Base-by-base conservation (phyloP, 2,888 invertebrate species). In the Hirtodrosophila trivittata region DNA sequence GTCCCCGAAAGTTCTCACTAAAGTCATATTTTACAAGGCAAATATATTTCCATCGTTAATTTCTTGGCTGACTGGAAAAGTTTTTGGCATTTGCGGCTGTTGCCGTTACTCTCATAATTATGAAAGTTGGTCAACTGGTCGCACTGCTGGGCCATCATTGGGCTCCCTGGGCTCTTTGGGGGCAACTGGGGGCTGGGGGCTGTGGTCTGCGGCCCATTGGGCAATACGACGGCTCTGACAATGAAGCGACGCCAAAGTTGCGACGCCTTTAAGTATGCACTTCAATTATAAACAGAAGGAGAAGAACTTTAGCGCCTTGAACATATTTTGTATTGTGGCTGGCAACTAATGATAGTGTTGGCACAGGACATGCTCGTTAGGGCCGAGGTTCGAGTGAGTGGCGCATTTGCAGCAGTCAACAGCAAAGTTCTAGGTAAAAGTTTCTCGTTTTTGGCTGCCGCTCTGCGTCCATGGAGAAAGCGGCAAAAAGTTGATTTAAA, bases 61-160 rank as follows among this genome's bases (percentile, higher is more conserved):
- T 80, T 67, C 55, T 73, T 63, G 70, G 57, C 68, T 77, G 63
- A 69, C 72, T 84, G 43, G 51, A 47, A 70, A 71, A 71, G 68
- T 71, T 71, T 73, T 59, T 66, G 59, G 58, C 66, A 58, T 60
- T 66, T 73, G 68, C 46, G 64, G 64, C 68, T 64, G 65, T 54
- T 56, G 58, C 62, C 66, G 70, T 65, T 59, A 62, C 72, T 73
- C 63, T 76, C 65, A 65, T 84, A 84, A 80, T 80, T 80, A 84
- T 84, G 66, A 80, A 80, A 80, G 82, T 84, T 80, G 82, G 66
- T 62, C 81, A 80, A 76, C 70, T 70, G 76, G 38, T 49, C 10
- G 59, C 54, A 62, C 45, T 66, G 67, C 26, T 56, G 26, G 30
- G 33, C 39, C 16, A 54, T 50, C 12, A 30, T 37, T 30, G 46